Evolutionary conservation across 2,888 invertebrate species (phyloP), one percentile per base, ranked within the genome.

Genomic region (Tinea semifulvella): DNA sequence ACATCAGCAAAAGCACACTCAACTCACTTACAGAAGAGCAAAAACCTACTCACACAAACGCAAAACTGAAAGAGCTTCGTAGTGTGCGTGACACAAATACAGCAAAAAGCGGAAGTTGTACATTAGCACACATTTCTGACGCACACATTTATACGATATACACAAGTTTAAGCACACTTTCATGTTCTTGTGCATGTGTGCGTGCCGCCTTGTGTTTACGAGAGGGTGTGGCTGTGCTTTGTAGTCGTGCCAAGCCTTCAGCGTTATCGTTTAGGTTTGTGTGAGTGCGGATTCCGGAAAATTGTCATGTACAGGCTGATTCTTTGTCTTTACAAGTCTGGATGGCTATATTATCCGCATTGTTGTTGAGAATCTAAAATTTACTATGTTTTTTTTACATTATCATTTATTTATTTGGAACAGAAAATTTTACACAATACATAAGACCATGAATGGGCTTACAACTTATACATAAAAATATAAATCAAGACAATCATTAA

Each of bases 71-170:
- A 19, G 43, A 44, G 36, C 43, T 42, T 46, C 22, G 45, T 44
- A 22, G 66, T 71, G 68, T 63, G 72, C 47, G 68, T 70, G 70
- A 69, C 72, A 71, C 68, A 55, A 64, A 71, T 71, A 70, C 63
- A 56, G 53, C 47, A 54, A 16, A 68, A 73, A 62, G 65, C 77
- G 79, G 79, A 79, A 79, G 71, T 68, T 57, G 54, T 57, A 70
- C 68, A 69, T 75, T 75, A 75, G 70, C 76, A 75, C 59, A 74
- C 63, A 72, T 75, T 74, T 68, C 61, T 56, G 57, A 58, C 68
- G 48, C 64, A 67, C 70, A 75, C 76, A 36, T n/a, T 1, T 3
- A 47, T 31, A 48, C 8, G 5, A 3, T 28, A n/a, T 46, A 51
- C 48, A 49, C 18, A 44, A n/a, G 50, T 63, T 53, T 51, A 64